Evolutionary conservation across 2,797 vertebrate species (phyloP).

Genomic region (Tapera naevia): DNA sequence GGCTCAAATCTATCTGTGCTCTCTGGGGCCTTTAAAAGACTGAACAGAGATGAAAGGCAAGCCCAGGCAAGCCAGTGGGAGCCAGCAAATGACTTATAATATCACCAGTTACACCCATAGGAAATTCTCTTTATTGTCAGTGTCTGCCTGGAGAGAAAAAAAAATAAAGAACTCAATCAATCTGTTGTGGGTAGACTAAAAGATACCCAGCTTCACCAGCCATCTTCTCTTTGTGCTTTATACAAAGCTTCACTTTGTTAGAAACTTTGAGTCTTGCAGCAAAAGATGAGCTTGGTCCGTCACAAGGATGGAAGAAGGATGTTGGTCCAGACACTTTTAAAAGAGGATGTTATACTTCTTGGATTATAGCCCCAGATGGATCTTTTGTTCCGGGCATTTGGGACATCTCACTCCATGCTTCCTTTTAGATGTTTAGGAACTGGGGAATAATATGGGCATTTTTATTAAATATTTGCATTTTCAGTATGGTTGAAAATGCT

Average conservation of each 20-base stretch:
- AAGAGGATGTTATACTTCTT: not conserved
- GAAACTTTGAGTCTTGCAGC: not conserved
- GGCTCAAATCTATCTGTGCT: not conserved
- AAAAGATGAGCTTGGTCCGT: not conserved
- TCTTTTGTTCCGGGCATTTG: not conserved
- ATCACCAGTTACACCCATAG: conserved; percentile 34
- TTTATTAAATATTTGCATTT: not conserved
- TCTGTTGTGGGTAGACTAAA: not conserved
- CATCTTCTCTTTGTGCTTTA: not conserved
- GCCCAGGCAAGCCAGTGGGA: not conserved
- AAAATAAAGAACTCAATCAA: not conserved
- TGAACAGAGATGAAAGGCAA: conserved; percentile 43
- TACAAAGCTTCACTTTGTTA: conserved; percentile 22
- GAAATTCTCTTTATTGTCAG: conserved; percentile 43
- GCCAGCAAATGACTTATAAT: conserved; percentile 2
- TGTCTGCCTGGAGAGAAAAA: not conserved
- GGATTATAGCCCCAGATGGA: not conserved
- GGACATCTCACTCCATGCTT: not conserved
- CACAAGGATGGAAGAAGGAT: not conserved
- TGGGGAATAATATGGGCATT: not conserved
- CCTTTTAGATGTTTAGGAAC: not conserved
- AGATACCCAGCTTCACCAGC: not conserved
- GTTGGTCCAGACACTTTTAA: not conserved
- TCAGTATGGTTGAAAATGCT: not conserved
- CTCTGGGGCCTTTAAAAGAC: conserved; percentile 12